A percentile compares a stretch with the other conserved stretches of the same genome.
These are phyloP conservation scores for Elanoides forficatus DNA, from an alignment of 2,113 vertebrate species.

Conservation along the genomic window DNA sequence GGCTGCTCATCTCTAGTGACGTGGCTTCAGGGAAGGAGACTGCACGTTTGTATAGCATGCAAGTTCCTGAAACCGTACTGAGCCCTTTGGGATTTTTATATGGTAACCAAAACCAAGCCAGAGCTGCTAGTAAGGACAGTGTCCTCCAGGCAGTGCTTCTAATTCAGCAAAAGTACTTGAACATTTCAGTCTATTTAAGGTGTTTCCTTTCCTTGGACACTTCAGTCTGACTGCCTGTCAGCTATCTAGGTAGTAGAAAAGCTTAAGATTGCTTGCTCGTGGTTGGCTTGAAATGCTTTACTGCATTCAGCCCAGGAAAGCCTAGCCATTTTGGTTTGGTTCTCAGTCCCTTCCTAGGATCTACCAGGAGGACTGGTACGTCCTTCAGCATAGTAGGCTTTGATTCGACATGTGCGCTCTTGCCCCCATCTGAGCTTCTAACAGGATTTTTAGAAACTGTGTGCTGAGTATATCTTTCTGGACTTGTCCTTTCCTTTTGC, in stretches of 20 bases:
- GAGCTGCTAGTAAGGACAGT: not conserved
- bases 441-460: not conserved
- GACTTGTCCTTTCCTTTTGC: not conserved
- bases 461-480: not conserved
- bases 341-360: not conserved
- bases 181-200: not conserved
- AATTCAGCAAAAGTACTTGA: not conserved
- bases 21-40: constrained; percentile 36
- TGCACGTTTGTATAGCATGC: not conserved
- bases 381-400: not conserved
- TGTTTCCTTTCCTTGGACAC: not conserved
- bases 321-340: not conserved
- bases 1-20: not conserved
- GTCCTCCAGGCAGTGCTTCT: not conserved
- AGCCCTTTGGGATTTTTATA: constrained; percentile 1
- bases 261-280: not conserved
- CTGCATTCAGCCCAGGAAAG: not conserved
- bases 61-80: not conserved
- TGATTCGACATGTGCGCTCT: not conserved
- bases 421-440: not conserved
- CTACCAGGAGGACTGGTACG: not conserved
- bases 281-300: not conserved
- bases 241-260: not conserved
- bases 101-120: not conserved
- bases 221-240: not conserved